phyloP scores from a whole-genome alignment of 2,113 vertebrate genomes.

The Dendropsophus ebraccatus region DNA sequence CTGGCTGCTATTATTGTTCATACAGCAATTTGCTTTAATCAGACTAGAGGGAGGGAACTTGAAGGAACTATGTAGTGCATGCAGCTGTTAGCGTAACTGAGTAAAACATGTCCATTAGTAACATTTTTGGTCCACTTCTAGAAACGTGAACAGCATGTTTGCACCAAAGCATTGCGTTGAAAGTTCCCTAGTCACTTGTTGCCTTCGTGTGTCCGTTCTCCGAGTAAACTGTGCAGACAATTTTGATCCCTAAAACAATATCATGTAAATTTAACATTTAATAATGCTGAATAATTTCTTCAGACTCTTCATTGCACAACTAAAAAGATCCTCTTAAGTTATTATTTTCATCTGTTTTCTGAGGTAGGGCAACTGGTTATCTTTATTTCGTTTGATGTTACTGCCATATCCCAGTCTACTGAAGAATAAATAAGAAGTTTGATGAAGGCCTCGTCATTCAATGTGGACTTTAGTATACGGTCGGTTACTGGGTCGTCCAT shows the following conservation, averaged over 20 bases:
- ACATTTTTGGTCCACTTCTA: constrained; percentile 52
- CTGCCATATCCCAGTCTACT: constrained; percentile 69
- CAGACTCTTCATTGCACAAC: constrained; percentile 76
- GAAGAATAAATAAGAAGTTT: constrained; percentile 65
- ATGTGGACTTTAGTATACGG: constrained; percentile 57
- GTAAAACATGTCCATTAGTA: constrained; percentile 24
- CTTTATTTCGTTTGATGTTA: constrained; percentile 70
- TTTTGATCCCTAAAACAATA: constrained; percentile 65
- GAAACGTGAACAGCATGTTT: constrained; percentile 21
- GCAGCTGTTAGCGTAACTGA: constrained; percentile 13
- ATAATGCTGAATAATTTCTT: constrained; percentile 70
- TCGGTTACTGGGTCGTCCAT: constrained; percentile 61
- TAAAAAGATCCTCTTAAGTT: constrained; percentile 70
- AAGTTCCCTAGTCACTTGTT: constrained; percentile 59
- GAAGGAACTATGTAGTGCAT: constrained; percentile 27
- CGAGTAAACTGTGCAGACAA: constrained; percentile 64
- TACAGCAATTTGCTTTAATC: constrained; percentile 46
- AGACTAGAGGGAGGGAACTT: not conserved
- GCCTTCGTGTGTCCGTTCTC: constrained; percentile 64
- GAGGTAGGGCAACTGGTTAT: constrained; percentile 89
- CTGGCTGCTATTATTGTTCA: constrained; percentile 58
- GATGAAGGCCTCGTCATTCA: constrained; percentile 56
- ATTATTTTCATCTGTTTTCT: constrained; percentile 65
- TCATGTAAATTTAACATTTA: constrained; percentile 60
- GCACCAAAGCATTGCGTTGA: constrained; percentile 2